Conservation (phyloP, 2,888 invertebrate species). For the Rotaria magnacalcarata region DNA sequence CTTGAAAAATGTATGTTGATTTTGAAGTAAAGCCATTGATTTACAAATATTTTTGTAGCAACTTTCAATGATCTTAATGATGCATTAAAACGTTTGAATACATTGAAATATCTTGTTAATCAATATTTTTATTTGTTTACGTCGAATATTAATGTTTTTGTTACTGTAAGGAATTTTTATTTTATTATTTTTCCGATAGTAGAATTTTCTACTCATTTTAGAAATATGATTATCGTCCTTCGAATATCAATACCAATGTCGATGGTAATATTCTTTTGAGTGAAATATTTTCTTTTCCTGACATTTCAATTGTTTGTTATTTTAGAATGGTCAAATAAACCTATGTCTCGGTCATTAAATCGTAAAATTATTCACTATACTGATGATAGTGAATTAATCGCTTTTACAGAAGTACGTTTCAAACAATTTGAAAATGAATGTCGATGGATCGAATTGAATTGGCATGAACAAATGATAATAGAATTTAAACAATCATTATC, state of each 20-base stretch:
- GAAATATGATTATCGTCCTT: neutral
- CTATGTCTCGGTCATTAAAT: neutral
- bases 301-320: too few relatives aligned
- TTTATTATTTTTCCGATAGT: neutral
- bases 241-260: neutral
- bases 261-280: neutral
- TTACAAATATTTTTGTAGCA: neutral
- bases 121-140: neutral
- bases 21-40: neutral
- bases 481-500: neutral
- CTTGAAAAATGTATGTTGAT: neutral
- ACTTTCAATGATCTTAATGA: neutral
- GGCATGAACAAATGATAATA: neutral
- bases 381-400: neutral
- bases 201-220: neutral
- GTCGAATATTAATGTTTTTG: neutral
- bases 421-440: constrained; percentile 30
- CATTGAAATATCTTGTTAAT: neutral
- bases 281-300: too few relatives aligned
- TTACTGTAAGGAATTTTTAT: neutral
- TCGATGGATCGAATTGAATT: constrained; percentile 20
- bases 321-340: neutral
- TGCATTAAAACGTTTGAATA: neutral
- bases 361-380: neutral
- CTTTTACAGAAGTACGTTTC: neutral